Evolutionary conservation across 2,797 vertebrate genomes (phyloP).

Genomic region (Schizopygopsis malacanthus): DNA sequence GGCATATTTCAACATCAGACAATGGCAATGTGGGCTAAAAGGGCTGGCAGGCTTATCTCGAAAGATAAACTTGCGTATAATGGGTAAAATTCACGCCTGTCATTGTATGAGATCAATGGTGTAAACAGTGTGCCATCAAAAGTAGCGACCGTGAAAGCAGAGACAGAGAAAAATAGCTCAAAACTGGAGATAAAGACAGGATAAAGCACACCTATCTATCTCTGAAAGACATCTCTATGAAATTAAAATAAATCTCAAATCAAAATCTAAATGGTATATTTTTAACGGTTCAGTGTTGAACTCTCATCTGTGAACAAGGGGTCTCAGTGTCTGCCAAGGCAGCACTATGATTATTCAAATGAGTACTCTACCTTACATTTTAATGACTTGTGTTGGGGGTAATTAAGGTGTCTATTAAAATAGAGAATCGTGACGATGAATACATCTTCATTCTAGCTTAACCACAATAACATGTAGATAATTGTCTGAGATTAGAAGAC

Average conservation of each 20-base stretch:
- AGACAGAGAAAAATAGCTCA: background rate
- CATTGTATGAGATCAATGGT: constrained; percentile 18
- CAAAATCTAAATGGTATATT: constrained; percentile 61
- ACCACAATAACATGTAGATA: constrained; percentile 50
- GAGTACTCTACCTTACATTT: constrained; percentile 52
- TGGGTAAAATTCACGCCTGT: constrained; percentile 23
- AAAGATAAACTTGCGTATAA: background rate
- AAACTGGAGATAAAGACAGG: constrained; percentile 7
- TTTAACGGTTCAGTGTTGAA: constrained; percentile 80
- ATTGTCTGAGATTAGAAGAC: constrained; percentile 52
- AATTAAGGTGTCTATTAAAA: constrained; percentile 54
- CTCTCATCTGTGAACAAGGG: constrained; percentile 23
- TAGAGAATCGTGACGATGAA: constrained; percentile 44
- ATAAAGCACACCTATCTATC: background rate
- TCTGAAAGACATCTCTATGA: constrained; percentile 5
- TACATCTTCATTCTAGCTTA: constrained; percentile 48
- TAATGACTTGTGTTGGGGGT: constrained; percentile 53
- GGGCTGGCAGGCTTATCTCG: background rate
- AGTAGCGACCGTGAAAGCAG: constrained; percentile 6
- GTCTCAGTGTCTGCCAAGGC: constrained; percentile 77
- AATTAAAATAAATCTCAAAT: constrained; percentile 10
- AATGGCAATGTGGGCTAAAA: background rate
- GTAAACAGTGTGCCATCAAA: constrained; percentile 21
- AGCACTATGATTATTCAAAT: constrained; percentile 51
- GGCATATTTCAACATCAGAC: background rate